Evolutionary conservation across 2,797 vertebrate species (phyloP), one percentile per base, ranked within the genome.

Genomic region (Spinus pinus): DNA sequence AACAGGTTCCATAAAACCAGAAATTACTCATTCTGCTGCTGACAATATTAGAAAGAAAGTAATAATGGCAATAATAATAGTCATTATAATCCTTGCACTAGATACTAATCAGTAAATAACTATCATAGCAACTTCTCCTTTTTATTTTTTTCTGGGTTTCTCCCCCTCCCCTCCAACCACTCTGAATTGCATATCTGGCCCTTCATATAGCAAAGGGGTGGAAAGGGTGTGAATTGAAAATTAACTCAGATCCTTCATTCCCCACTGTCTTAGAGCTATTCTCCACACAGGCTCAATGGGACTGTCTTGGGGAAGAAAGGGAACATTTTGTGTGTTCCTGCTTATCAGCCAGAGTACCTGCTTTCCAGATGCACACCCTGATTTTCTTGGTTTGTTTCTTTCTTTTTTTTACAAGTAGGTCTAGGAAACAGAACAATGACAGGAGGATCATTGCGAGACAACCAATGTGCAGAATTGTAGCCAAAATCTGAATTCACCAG

Each of bases 401-500:
- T 75, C 18, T 25, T 33, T 24, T 44, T 81, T 85, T 87, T 82
- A 97, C 88, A 94, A 72, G 86, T 93, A 86, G 88, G 81, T 97
- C 96, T 96, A 93, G 96, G 97, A 96, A 97, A 97, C 96, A 93
- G 96, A 95, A 97, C 77, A 64, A 85, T 72, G 95, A 95, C 79
- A 95, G 94, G 96, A 97, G 94, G 93, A 91, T 96, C 95, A 94
- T 69, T 90, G 92, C 11, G 90, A 98, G 92, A 97, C 92, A 96
- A 87, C 62, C 10, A 51, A 93, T 96, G 92, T 51, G 91, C 33
- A 56, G 50, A 95, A 97, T 86, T 94, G 93, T 96, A 97, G 97
- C 96, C 95, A 97, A 97, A 97, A 94, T 96, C 95, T 92, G 86
- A 95, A 94, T 94, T 97, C 94, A 95, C 94, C 95, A 96, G 93